Evolutionary conservation across 2,797 vertebrate genomes (phyloP).

Genomic region (Sebastiscus albofasciatus): DNA sequence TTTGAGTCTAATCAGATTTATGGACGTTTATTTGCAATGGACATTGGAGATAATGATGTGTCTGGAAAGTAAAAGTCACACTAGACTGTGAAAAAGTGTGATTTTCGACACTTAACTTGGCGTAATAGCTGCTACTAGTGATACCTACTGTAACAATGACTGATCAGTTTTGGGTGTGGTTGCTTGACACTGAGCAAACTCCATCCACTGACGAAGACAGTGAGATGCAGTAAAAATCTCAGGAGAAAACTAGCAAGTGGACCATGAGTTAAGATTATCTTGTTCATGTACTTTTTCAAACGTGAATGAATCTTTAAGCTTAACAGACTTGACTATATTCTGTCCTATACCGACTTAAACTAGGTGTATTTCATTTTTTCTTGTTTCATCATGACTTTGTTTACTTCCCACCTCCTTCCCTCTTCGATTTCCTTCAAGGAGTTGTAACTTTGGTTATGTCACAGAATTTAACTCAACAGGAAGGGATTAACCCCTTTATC

Average conservation of each 20-base stretch:
- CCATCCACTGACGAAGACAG: neutral
- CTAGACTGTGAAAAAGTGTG: neutral
- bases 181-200: neutral
- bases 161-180: neutral
- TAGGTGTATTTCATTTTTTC: neutral
- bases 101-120: neutral
- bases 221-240: neutral
- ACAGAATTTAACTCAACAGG: constrained; percentile 32
- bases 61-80: neutral
- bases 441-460: constrained; percentile 45
- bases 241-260: neutral
- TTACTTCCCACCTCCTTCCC: neutral
- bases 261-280: neutral
- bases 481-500: constrained; percentile 70
- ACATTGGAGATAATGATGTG: neutral
- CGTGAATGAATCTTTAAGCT: neutral
- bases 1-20: too few relatives aligned
- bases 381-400: neutral
- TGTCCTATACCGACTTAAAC: neutral
- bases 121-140: too few relatives aligned
- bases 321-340: neutral
- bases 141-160: neutral
- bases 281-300: neutral
- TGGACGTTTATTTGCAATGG: neutral
- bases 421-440: constrained; percentile 21